Evolutionary conservation across 1,140 invertebrate species (phyloP), one percentile per base, ranked within the genome.

Genomic region (Charaxes varanes): DNA sequence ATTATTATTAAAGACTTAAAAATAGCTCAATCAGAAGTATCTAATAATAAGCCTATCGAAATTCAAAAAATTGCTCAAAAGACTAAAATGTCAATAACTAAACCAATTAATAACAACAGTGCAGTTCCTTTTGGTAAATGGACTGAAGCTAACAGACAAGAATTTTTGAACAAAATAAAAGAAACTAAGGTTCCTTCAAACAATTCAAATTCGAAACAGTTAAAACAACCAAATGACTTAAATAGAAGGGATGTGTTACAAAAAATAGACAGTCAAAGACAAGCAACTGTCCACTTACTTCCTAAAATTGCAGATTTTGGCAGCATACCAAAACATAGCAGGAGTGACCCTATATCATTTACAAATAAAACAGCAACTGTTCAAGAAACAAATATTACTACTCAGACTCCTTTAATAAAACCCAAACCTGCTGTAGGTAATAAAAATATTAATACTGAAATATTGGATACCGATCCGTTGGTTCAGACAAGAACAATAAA

Each of bases 61-160:
- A 27, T 40, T 13, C 48, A 49, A 41, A 53, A 44, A 13, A 61
- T 59, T 36, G 23, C 38, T 6, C n/a, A 28, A 13, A 66, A 59
- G 53, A 6, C 36, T 7, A 54, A 59, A 37, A 23, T 34, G 17
- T 15, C 28, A 13, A 40, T 50, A 33, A 10, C 49, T 10, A 71
- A 73, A 47, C 43, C 62, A 14, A 54, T 48, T 16, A 65, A 61
- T 49, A 65, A 65, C 36, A 58, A 70, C 52, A 46, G 51, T 19
- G 60, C 66, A 33, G 76, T 83, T 26, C 79, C 79, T 14, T 83
- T 83, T 59, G 79, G 79, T 6, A 69, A 73, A 52, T 83, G 79
- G 79, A 83, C 79, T 17, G 72, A 74, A 44, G 76, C 62, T 3
- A 77, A 83, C 32, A 67, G 70, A 31, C 77, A 83, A 59, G 74